A percentile compares a stretch with the other conserved stretches of the same genome.
Conservation (phyloP, 2,113 vertebrate species). For the Scopus umbretta region DNA sequence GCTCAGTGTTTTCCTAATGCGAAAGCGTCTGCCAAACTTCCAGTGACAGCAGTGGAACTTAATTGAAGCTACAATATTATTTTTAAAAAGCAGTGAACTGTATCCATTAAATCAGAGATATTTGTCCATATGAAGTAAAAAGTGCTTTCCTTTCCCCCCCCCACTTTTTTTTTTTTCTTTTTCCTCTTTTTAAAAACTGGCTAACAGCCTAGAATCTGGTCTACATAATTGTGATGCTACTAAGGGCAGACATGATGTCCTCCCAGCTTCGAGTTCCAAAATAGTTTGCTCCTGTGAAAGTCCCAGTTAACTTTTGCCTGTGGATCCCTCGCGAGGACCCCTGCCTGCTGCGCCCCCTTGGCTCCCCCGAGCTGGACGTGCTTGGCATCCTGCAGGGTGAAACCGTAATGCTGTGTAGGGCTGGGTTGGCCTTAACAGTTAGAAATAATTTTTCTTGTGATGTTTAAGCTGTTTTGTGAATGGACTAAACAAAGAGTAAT, state of each 20-base stretch:
- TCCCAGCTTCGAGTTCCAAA: neutral
- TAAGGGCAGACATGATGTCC: neutral
- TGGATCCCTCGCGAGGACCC: neutral
- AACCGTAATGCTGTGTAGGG: neutral
- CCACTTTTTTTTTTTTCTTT: neutral
- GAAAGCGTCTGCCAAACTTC: neutral
- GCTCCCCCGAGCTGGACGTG: neutral
- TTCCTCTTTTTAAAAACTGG: neutral
- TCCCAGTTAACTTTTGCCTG: neutral
- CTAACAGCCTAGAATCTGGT: neutral
- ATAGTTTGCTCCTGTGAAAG: neutral
- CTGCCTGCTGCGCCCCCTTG: neutral
- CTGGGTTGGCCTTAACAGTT: neutral
- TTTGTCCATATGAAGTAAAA: neutral
- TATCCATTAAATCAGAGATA: neutral
- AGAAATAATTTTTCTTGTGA: neutral
- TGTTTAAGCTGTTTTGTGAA: neutral
- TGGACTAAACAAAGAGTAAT: neutral
- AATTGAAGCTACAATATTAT: neutral
- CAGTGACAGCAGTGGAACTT: neutral
- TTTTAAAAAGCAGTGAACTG: neutral
- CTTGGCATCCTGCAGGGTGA: neutral
- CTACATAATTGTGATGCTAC: neutral
- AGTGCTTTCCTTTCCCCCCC: neutral
- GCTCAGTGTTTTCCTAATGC: neutral